Evolutionary conservation across 2,888 invertebrate genomes (phyloP), one percentile per base, ranked within the genome.

Genomic region (Phortica okadai): DNA sequence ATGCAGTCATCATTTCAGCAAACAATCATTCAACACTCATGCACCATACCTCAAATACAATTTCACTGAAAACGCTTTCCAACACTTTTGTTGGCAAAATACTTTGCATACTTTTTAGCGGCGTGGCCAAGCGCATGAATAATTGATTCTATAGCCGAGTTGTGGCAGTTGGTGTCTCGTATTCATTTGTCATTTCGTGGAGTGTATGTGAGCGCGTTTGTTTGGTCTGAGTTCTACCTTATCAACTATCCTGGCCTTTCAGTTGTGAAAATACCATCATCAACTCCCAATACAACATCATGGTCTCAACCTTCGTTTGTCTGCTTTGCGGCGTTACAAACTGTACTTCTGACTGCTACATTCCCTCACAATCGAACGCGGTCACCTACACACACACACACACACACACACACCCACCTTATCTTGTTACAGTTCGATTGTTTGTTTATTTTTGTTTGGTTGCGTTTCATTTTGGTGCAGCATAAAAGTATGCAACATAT

Each of bases 121-220:
- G 79, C 79, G 83, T 85, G 84, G 80, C 80, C 82, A 79, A 82
- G 88, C 85, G 84, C 79, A 88, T 88, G 86, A 88, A 88, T 85
- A 88, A 88, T 88, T 88, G 89, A 88, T 88, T 88, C 87, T 85
- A 88, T 87, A 80, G 82, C 84, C 79, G 81, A 78, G 77, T 76
- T 59, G 79, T 76, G 77, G n/a, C 74, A 33, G 58, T 73, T 45
- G 62, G 62, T 74, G 81, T 80, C 78, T 80, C 82, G 81, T 79
- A 81, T 84, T 83, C 85, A 84, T 84, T 84, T 85, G 84, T 85
- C 85, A 81, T 62, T 50, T 62, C 73, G 33, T 70, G 62, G 56
- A 58, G n/a, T 73, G 78, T 74, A 2, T 74, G 69, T 62, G 45
- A 75, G 66, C 66, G 54, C 16, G 41, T 67, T 42, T 64, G 59